Evolutionary conservation across 2,113 vertebrate species (phyloP).

Genomic region (Ursus arctos): DNA sequence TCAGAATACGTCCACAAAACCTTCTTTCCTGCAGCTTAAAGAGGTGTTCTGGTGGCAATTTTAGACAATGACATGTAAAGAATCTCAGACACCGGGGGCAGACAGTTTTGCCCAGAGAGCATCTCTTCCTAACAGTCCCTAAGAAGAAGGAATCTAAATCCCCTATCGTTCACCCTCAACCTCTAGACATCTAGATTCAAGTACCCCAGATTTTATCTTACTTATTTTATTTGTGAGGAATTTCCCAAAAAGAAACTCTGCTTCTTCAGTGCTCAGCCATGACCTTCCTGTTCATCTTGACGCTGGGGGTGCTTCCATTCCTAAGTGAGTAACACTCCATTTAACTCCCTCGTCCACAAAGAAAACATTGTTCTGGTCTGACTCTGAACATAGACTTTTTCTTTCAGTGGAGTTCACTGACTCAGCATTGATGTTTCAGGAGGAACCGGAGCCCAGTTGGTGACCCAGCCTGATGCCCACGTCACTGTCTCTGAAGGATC

Average conservation of each 20-base stretch:
- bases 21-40: background rate
- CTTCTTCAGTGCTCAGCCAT: background rate
- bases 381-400: background rate
- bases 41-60: background rate
- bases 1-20: background rate
- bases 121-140: background rate
- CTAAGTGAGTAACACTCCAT: background rate
- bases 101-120: background rate
- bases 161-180: background rate
- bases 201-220: background rate
- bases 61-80: background rate
- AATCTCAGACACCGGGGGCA: background rate
- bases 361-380: background rate
- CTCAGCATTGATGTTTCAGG: background rate
- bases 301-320: background rate
- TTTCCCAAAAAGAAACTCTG: background rate
- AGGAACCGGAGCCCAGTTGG: background rate
- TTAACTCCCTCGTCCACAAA: background rate
- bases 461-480: background rate
- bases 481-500: background rate
- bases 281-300: background rate
- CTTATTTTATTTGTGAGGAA: background rate
- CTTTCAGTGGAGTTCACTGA: background rate
- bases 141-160: background rate
- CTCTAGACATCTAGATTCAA: background rate